Base-by-base conservation (phyloP, 2,113 vertebrate genomes). In the Zeus faber region DNA sequence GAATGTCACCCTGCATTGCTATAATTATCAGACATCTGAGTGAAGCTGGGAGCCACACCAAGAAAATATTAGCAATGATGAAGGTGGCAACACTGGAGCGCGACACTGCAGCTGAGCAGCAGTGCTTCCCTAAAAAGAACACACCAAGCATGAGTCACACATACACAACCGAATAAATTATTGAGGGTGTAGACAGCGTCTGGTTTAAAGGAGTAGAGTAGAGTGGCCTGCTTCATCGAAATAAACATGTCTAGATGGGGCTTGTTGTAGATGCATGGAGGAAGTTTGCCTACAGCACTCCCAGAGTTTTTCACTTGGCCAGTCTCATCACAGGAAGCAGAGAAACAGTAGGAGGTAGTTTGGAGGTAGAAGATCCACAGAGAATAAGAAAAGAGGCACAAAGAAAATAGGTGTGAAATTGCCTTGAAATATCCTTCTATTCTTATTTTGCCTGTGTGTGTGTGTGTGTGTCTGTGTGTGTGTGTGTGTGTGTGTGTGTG, bases 151-250 rank as follows among this genome's bases (percentile, higher is more conserved):
- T 29, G 18, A 20, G 2, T 62, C 67, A 79, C 37, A 65, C 69
- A 72, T 49, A 73, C 58, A 74, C 58, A 74, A 73, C 49, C 50
- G 20, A 49, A 59, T 82, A 53, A 76, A 85, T 81, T 57, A 85
- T 80, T 78, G 58, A 82, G 73, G 23, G 22, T 58, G 46, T 61
- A 46, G 58, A 77, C 53, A 39, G 65, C 70, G 50, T 81, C 52
- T 69, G 53, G 62, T 79, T 71, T 65, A 67, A 51, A 49, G 62
- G 51, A 2, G 45, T 66, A 72, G 13, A 81, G 61, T 54, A 77
- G 67, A 80, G 44, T 60, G 67, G 74, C 54, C 62, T 65, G 54
- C 67, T 76, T 82, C 45, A 64, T 80, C 35, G 66, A 46, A 79
- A 83, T 82, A 76, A 82, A 79, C 67, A 65, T 58, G 48, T 64